Evolutionary conservation across 2,888 invertebrate genomes (phyloP), one percentile per base, ranked within the genome.

Genomic region (Cephus spinipes): DNA sequence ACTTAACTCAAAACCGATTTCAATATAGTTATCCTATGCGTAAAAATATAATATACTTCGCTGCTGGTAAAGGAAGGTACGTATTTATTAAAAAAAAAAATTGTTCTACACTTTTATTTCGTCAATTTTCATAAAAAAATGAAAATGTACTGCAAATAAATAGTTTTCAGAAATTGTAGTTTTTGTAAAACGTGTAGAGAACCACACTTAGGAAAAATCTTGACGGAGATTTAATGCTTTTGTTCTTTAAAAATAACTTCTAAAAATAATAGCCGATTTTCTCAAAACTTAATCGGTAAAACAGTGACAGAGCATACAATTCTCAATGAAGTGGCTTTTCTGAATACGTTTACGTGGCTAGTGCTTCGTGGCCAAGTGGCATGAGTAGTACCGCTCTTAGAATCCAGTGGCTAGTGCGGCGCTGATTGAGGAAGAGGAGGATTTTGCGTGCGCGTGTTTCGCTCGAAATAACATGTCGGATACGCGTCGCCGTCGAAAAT

Each of bases 401-500:
- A 23, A 55, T 9, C 55, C 55, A 55, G 55, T 55, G 55, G 55
- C 55, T 55, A 55, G 55, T 55, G 55, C 55, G 55, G 55, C 55
- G 55, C 55, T 55, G 55, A 55, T 55, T 71, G 32, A 23, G 15
- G 3, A 30, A 71, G 32, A 33, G 71, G 71, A 71, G 32, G 32
- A n/a, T 11, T 33, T 71, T 32, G 71, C 71, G 71, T 71, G 71
- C 33, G 71, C 78, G 80, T 78, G 77, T 69, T 76, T 71, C 40
- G 77, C 15, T 30, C 69, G 55, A 40, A 35, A 12, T 78, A 84
- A 85, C 75, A 91, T 91, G 91, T 90, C 91, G 81, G 91, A 91
- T 82, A 85, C 85, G 73, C 86, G 90, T 79, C 91, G 91, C 83
- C 90, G 91, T 79, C 87, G 90, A 80, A 90, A 88, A 81, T 88